phyloP scores from a whole-genome alignment of 2,888 invertebrate species.

The Ectemnius cavifrons region DNA sequence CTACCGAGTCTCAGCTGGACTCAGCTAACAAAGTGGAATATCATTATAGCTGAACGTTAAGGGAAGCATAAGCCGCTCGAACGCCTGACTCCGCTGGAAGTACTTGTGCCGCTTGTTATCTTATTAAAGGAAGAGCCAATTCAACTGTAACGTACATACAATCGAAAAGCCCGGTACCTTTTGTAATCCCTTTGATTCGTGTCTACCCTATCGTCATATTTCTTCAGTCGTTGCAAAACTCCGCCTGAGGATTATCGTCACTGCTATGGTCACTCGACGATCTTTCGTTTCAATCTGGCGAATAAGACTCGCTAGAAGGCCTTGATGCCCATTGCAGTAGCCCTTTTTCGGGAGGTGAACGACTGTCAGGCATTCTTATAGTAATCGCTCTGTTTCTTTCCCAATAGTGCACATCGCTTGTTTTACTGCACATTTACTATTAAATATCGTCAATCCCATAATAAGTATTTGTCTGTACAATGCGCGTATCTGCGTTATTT shows the following conservation, averaged over 20 bases:
- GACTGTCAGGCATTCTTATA: too few relatives aligned
- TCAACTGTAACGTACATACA: slow-evolving; percentile 32
- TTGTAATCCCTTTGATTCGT: neutral
- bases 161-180: slow-evolving; percentile 16
- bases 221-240: neutral
- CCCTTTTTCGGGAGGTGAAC: too few relatives aligned
- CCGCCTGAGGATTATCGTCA: too few relatives aligned
- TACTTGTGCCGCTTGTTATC: slow-evolving; percentile 12
- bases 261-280: too few relatives aligned
- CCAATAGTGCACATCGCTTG: too few relatives aligned
- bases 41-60: slow-evolving; percentile 53
- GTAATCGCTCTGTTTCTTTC: too few relatives aligned
- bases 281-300: too few relatives aligned
- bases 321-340: too few relatives aligned
- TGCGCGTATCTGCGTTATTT: neutral
- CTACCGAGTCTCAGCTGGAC: slow-evolving; percentile 67
- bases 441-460: neutral
- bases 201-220: neutral
- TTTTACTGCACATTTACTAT: too few relatives aligned
- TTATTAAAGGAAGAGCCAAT: slow-evolving; percentile 26
- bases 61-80: slow-evolving; percentile 18
- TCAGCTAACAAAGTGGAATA: slow-evolving; percentile 71
- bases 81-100: slow-evolving; percentile 8
- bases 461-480: neutral
- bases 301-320: too few relatives aligned